Evolutionary conservation across 2,888 invertebrate species (phyloP).

Genomic region (Drosophila mayaguana): DNA sequence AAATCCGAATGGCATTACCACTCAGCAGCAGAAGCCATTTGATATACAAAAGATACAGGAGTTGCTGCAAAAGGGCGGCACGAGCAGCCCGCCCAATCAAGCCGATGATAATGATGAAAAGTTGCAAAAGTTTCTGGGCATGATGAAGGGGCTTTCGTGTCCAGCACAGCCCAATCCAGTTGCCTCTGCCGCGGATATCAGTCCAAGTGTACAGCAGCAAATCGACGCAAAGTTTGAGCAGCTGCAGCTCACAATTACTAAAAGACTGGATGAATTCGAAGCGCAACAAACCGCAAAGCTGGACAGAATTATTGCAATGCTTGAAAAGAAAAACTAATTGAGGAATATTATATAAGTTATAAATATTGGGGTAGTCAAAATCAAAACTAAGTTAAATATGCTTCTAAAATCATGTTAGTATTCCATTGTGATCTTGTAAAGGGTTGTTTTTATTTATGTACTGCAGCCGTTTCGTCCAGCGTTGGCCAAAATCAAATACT

Average conservation of each 20-base stretch:
- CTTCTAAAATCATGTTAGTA: background rate
- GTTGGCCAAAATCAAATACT: background rate
- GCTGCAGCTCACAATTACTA: conserved; percentile 66
- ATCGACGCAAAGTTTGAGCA: conserved; percentile 73
- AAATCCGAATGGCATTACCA: conserved; percentile 82
- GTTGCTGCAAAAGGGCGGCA: conserved; percentile 64
- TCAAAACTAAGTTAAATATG: conserved; percentile 2
- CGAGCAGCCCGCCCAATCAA: conserved; percentile 32
- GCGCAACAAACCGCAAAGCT: conserved; percentile 75
- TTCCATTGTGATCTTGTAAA: conserved; percentile 11
- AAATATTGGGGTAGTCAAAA: too few species aligned
- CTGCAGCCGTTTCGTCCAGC: background rate
- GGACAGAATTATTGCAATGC: conserved; percentile 74
- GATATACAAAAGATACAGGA: conserved; percentile 81
- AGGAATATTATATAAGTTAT: too few species aligned
- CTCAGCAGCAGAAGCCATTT: conserved; percentile 65
- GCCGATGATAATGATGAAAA: conserved; percentile 70
- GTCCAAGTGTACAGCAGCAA: conserved; percentile 55
- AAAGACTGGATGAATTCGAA: conserved; percentile 71
- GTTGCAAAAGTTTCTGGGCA: conserved; percentile 75
- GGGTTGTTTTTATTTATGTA: conserved; percentile 1
- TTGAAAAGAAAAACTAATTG: conserved; percentile 55
- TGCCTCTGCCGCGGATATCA: background rate
- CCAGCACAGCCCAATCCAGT: conserved; percentile 15
- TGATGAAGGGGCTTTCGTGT: conserved; percentile 41